Conservation (phyloP, 2,888 invertebrate genomes). For the Isotomurus palustris region DNA sequence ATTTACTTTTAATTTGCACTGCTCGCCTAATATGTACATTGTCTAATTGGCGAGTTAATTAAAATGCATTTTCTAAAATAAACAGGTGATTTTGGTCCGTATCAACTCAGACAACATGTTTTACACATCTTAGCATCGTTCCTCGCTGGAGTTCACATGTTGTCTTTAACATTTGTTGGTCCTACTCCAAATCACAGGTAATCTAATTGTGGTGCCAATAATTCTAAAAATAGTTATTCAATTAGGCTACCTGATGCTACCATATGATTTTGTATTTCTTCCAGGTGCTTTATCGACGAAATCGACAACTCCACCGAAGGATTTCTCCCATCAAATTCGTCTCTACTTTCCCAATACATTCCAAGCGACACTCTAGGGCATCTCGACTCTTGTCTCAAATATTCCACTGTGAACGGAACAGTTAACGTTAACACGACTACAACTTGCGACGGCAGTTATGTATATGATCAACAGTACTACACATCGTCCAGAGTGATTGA, state of each 20-base stretch:
- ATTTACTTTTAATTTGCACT: too few species aligned
- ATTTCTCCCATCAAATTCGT: slow-evolving; percentile 5
- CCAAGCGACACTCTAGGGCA: slow-evolving; percentile 36
- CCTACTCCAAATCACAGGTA: slow-evolving; percentile 31
- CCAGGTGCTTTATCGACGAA: slow-evolving; percentile 13
- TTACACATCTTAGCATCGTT: slow-evolving; percentile 33
- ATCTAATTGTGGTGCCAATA: not conserved
- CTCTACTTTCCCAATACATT: slow-evolving; percentile 7
- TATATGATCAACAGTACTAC: slow-evolving; percentile 69
- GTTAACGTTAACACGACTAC: not conserved
- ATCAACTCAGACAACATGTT: slow-evolving; percentile 40
- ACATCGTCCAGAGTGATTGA: slow-evolving; percentile 67
- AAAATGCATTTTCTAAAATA: slow-evolving; percentile 2
- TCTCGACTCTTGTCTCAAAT: slow-evolving; percentile 12
- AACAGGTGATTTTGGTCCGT: slow-evolving; percentile 39
- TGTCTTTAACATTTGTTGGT: slow-evolving; percentile 24
- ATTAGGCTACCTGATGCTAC: too few species aligned
- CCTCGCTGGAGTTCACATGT: slow-evolving; percentile 35
- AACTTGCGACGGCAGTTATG: slow-evolving; percentile 56
- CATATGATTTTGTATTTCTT: too few species aligned
- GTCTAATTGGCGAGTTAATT: not conserved
- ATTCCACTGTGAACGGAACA: not conserved
- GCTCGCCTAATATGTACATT: not conserved
- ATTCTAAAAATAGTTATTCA: too few species aligned
- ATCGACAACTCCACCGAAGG: not conserved